These are phyloP conservation scores for Anolis carolinensis DNA, from an alignment of 2,113 vertebrate species.

Conservation along the genomic window DNA sequence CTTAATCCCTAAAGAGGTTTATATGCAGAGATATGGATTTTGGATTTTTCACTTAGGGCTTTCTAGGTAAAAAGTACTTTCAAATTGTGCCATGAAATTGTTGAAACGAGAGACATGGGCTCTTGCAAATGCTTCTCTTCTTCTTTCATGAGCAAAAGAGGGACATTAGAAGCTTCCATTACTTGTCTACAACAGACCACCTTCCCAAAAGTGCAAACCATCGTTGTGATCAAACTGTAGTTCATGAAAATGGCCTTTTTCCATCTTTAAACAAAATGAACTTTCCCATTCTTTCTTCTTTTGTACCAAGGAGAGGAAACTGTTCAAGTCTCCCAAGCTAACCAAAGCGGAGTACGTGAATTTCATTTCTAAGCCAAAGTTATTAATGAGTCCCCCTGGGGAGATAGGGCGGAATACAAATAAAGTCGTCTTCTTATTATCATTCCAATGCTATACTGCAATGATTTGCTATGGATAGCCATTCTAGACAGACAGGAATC, in stretches of 20 bases:
- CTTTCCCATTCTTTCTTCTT: neutral
- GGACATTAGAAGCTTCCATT: neutral
- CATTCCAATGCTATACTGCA: neutral
- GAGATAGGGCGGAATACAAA: too few species aligned
- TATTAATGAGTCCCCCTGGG: too few species aligned
- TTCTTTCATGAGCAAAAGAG: neutral
- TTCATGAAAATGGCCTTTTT: neutral
- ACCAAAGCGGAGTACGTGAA: neutral
- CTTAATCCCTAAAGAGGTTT: too few species aligned
- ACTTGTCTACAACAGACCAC: neutral
- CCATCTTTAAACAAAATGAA: neutral
- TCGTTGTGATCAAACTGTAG: neutral
- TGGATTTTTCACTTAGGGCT: too few species aligned
- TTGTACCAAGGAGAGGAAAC: too few species aligned
- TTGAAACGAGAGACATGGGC: too few species aligned
- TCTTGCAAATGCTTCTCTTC: neutral
- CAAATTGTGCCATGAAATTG: too few species aligned
- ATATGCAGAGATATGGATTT: too few species aligned
- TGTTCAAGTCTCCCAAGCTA: neutral
- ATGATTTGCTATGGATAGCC: neutral
- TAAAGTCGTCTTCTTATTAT: too few species aligned
- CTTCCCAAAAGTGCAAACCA: neutral
- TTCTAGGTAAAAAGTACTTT: too few species aligned
- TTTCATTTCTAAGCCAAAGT: neutral
- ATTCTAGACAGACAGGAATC: neutral